Base-by-base conservation (phyloP, 2,888 invertebrate genomes). In the Polia nebulosa region DNA sequence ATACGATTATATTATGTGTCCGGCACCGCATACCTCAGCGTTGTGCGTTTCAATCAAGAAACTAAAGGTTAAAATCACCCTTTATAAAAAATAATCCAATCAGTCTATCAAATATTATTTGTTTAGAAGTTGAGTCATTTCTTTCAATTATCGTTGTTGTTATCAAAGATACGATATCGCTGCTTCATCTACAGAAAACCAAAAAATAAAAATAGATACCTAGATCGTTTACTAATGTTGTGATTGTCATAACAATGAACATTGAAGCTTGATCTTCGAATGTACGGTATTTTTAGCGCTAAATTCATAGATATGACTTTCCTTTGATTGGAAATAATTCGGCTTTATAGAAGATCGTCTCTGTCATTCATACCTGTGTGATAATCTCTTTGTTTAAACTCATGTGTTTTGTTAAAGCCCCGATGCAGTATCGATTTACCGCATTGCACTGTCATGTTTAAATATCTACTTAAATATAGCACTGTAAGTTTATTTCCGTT, bases 151-250 rank as follows among this genome's bases (percentile, higher is more conserved):
- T 57, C 22, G 15, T 17, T 47, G 29, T 72, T 62, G 70, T 70
- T 76, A 49, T 32, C 44, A 20, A 11, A 55, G 44, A 72, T 64
- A 70, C 11, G 56, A 53, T 68, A 68, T 41, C 41, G 41, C 32
- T 62, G 52, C 61, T 78, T 53, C 65, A 49, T 76, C 80, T 80
- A 78, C 62, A 41, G 45, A 20, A 41, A 20, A 65, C 58, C 41
- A 20, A 22, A 57, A 62, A 75, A 76, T 59, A 62, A 49, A 55
- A 9, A n/a, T n/a, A n/a, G n/a, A 49, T 71, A 63, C 39, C 20
- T 64, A 68, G 65, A 68, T 52, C 62, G 32, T 77, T 82, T 77
- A 82, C 49, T 71, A 71, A 71, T 55, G 5, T 72, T 77, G 71
- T 76, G 71, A 77, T 82, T 72, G 65, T 76, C 64, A 58, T 67